Conservation (phyloP, 2,113 vertebrate genomes). For the Heliornis fulica region DNA sequence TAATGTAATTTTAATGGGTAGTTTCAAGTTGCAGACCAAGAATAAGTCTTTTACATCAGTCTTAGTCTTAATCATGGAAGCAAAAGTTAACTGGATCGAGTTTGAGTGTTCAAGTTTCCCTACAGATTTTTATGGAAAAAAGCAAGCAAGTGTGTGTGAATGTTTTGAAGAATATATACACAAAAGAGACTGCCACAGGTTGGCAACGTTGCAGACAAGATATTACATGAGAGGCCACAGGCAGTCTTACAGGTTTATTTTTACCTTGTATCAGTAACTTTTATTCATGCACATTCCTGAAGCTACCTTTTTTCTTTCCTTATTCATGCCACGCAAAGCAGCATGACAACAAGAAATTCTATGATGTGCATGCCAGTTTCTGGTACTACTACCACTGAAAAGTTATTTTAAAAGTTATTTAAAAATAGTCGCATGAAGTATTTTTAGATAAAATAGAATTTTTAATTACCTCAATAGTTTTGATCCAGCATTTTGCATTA, state of each 20-base stretch:
- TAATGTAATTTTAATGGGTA: background rate
- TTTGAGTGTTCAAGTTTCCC: background rate
- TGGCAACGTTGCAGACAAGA: background rate
- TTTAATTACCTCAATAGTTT: no score
- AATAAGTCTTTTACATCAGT: background rate
- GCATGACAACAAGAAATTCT: background rate
- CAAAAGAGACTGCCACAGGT: background rate
- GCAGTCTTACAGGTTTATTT: background rate
- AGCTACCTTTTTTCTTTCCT: background rate
- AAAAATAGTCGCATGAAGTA: background rate
- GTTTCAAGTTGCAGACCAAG: background rate
- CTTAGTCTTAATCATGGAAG: background rate
- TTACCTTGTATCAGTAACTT: background rate
- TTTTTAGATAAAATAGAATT: background rate
- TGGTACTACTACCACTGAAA: background rate
- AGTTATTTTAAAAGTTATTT: background rate
- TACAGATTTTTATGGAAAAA: background rate
- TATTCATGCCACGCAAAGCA: background rate
- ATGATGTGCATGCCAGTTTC: background rate
- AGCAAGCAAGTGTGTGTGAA: background rate
- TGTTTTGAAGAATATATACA: background rate
- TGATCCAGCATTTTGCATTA: constrained; percentile 9
- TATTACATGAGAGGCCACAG: background rate
- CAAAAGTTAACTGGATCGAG: background rate
- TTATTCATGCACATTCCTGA: background rate